Base-by-base conservation (phyloP, 1,140 invertebrate genomes). In the Palaemon carinicauda region DNA sequence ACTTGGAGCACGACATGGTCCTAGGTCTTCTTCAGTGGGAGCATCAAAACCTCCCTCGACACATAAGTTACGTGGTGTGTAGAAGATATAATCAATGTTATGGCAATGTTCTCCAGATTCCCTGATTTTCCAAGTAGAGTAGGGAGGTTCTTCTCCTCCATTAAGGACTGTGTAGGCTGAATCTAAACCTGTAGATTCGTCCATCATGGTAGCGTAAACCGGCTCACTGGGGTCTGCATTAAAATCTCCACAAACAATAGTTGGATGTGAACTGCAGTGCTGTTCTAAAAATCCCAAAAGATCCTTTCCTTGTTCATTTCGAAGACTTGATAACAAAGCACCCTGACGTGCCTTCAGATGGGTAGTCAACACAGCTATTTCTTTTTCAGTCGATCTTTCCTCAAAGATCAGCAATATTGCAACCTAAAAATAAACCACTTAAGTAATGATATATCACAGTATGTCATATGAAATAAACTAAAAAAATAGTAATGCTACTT, bases 31-130 rank as follows among this genome's bases (percentile, higher is more conserved):
- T 52, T 91, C 94, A 0, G 92, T 92, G 9, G 96, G 95, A 81
- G 96, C 93, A 29, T 94, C 91, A 17, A 96, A 90, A 3, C 95
- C 91, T 17, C 93, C 92, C 31, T 93, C 92, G 1, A 95, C 93
- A 52, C 92, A 91, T 1, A 96, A 92, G 50, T n/a, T 73, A 2
- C 33, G 31, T 24, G 87, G 81, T 15, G 93, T 93, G 90, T 94
- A 95, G 92, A 96, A 96, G 1, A 96, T 93, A 91, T 96, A 96
- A 91, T 96, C 96, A 71, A 96, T 94, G 1, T 95, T 96, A 88
- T 95, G 94, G 82, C 95, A 95, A 17, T 93, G 92, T 91, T 96
- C 95, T 2, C 94, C 94, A 88, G 95, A 94, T 82, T 94, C 94
- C 9, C 95, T 91, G 19, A 96, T 91, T 90, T 96, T 96, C 95